These are phyloP conservation scores for Schizopygopsis pylzovi DNA, from an alignment of 2,797 vertebrate species.

Conservation along the genomic window DNA sequence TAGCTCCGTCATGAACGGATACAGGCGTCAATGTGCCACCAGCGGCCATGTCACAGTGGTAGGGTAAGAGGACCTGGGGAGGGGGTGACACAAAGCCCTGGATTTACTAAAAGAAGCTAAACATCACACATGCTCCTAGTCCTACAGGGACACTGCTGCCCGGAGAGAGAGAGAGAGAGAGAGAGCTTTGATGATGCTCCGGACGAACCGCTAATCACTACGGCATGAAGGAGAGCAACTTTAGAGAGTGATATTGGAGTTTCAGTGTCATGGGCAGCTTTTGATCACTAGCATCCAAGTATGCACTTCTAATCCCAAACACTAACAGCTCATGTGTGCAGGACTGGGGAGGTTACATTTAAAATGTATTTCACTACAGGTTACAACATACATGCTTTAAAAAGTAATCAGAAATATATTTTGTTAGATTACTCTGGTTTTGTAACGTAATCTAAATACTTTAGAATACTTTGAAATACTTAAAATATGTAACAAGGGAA, in stretches of 20 bases:
- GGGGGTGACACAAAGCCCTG: constrained; percentile 68
- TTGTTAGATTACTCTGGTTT: too few relatives aligned
- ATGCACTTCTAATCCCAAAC: constrained; percentile 51
- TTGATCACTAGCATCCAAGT: constrained; percentile 57
- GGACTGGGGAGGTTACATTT: too few relatives aligned
- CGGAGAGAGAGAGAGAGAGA: constrained; percentile 47
- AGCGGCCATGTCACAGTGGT: constrained; percentile 48
- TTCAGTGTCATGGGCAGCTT: constrained; percentile 58
- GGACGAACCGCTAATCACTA: constrained; percentile 55
- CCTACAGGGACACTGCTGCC: constrained; percentile 53
- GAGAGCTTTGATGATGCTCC: constrained; percentile 49
- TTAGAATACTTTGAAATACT: too few relatives aligned
- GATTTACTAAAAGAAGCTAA: constrained; percentile 63
- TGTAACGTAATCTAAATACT: too few relatives aligned
- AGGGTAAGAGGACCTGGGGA: constrained; percentile 60
- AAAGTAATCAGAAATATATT: too few relatives aligned
- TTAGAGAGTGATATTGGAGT: constrained; percentile 44
- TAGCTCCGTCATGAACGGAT: constrained; percentile 56
- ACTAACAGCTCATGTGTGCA: constrained; percentile 39
- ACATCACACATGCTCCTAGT: constrained; percentile 57
- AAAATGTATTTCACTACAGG: too few relatives aligned
- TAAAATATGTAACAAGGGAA: too few relatives aligned
- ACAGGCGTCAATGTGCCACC: constrained; percentile 57
- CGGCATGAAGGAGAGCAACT: constrained; percentile 51
- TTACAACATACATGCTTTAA: too few relatives aligned